Conservation (phyloP, 92 coral and sea anemone species). For the Pocillopora grandis region DNA sequence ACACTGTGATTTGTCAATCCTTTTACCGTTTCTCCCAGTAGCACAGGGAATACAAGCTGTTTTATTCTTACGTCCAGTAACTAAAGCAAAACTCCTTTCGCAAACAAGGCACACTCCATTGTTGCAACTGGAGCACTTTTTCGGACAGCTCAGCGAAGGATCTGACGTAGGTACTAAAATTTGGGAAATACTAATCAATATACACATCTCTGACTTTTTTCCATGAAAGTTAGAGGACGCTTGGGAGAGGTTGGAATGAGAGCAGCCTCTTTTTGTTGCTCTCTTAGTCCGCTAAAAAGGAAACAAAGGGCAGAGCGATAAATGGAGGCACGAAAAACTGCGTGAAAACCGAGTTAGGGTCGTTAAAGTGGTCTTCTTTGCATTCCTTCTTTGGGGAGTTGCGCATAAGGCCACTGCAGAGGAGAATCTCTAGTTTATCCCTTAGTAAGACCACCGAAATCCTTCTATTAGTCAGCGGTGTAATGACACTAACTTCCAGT, state of each 20-base stretch:
- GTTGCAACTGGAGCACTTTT: constrained; percentile 1
- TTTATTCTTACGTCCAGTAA: constrained; percentile 1
- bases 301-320: background rate
- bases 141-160: background rate
- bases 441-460: too few relatives aligned
- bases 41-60: constrained; percentile 3
- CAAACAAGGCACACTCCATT: constrained; percentile 11
- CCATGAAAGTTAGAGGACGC: too few relatives aligned
- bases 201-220: background rate
- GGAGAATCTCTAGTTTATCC: too few relatives aligned
- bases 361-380: background rate
- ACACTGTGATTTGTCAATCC: constrained; percentile 14
- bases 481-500: too few relatives aligned
- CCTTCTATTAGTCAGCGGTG: too few relatives aligned
- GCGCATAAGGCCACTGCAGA: too few relatives aligned
- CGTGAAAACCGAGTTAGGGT: background rate
- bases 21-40: background rate
- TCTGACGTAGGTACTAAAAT: background rate
- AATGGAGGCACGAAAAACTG: background rate
- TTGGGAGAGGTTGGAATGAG: too few relatives aligned
- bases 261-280: too few relatives aligned
- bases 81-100: background rate
- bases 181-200: background rate
- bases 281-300: background rate
- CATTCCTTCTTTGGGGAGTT: background rate